Conservation (phyloP, 2,113 vertebrate species). For the Tragelaphus buxtoni region DNA sequence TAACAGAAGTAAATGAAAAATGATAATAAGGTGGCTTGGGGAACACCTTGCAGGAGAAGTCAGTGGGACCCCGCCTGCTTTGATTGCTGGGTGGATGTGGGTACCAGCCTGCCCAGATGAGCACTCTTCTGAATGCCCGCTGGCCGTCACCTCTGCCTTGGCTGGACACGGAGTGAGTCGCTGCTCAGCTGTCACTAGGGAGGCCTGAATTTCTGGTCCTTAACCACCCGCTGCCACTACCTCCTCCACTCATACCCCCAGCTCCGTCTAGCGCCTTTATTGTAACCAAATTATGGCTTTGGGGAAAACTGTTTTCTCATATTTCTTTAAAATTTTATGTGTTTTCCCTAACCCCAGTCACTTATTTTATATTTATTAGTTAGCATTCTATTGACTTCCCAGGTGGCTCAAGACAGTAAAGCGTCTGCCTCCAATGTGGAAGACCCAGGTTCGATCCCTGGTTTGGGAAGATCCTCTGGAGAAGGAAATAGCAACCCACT, state of each 20-base stretch:
- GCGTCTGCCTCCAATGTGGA: not conserved
- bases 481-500: not conserved
- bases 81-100: fast-evolving
- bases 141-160: not conserved
- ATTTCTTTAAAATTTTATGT: not conserved
- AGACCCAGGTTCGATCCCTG: not conserved
- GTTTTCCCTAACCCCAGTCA: not conserved
- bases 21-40: not conserved
- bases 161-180: not conserved
- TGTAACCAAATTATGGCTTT: not conserved
- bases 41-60: not conserved
- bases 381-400: not conserved
- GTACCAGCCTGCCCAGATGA: not conserved
- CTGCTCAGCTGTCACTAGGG: not conserved
- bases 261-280: not conserved
- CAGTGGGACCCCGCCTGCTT: not conserved
- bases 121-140: not conserved
- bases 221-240: not conserved
- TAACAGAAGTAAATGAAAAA: not conserved
- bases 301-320: not conserved
- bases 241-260: not conserved
- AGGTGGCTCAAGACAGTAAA: not conserved
- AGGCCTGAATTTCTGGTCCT: not conserved
- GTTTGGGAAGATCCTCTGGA: not conserved
- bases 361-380: not conserved